Evolutionary conservation across 2,888 invertebrate genomes (phyloP), one percentile per base, ranked within the genome.

Genomic region (Oligia strigilis): DNA sequence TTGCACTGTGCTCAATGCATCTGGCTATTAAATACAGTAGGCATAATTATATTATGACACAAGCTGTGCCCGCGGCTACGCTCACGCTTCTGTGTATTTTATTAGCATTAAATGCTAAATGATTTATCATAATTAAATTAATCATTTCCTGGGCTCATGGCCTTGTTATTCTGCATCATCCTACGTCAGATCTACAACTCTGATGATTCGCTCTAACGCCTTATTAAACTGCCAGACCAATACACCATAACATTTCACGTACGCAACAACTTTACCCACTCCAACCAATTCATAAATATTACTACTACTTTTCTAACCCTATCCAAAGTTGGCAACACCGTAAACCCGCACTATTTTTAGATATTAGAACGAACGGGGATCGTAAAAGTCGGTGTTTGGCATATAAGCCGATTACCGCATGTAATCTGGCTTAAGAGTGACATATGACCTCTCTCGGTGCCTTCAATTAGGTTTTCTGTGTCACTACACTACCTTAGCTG

Each of bases 381-480:
- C 93, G 92, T 93, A 92, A 93, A 94, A 94, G 92, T 92, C 91
- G 88, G 90, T 90, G 91, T 94, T 93, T 91, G 91, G 89, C 91
- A 89, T 90, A 92, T 93, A 94, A 95, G 94, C 93, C 92, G 94
- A 94, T 95, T 95, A 94, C 93, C 88, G 88, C 88, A 85, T 93
- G 94, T 95, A 94, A 94, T 94, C 94, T 90, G 91, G 90, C 88
- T 89, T 86, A 87, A 84, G 85, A 84, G 83, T 90, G 90, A 91
- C 90, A 91, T 88, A 92, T 90, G 91, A 91, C 88, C 87, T 89
- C 88, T 89, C 85, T 86, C 78, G 60, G 83, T 91, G 90, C 90
- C 92, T 94, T 93, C 94, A 94, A 93, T 94, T 94, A 93, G 91
- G 92, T 91, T 92, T 92, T 82, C 86, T 86, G 78, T 87, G 87